Evolutionary conservation across 2,113 vertebrate genomes (phyloP).

Genomic region (Peromyscus californicus): DNA sequence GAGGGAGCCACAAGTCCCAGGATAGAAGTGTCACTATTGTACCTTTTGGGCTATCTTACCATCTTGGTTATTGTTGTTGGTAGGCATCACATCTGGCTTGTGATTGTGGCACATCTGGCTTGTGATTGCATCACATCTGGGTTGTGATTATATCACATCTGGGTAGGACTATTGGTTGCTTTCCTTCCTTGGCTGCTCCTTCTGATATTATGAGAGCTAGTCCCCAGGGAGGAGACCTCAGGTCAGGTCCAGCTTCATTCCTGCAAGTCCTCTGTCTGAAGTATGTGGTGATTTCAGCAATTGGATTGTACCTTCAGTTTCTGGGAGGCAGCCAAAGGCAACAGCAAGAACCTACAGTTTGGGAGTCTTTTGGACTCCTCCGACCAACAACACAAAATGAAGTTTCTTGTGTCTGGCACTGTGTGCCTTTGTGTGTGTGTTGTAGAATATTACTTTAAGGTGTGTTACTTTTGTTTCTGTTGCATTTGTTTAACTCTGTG

Average conservation of each 20-base stretch:
- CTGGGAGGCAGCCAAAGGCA: neutral
- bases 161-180: neutral
- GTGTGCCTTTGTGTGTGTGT: neutral
- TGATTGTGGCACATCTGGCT: neutral
- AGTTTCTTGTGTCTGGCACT: neutral
- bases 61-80: neutral
- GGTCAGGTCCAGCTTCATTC: neutral
- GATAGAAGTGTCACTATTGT: neutral
- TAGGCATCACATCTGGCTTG: neutral
- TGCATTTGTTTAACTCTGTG: too few species aligned
- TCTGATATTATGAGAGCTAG: neutral
- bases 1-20: neutral
- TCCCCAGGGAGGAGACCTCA: neutral
- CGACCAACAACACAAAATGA: neutral
- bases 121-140: neutral
- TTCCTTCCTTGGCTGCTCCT: neutral
- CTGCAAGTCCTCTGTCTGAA: neutral
- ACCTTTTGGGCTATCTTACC: neutral
- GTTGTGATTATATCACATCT: neutral
- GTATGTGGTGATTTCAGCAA: neutral
- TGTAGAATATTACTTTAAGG: too few species aligned
- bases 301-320: neutral
- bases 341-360: neutral
- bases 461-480: too few species aligned
- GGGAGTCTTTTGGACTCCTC: neutral